Evolutionary conservation across 2,113 vertebrate species (phyloP), one percentile per base, ranked within the genome.

Genomic region (Chitala chitala): DNA sequence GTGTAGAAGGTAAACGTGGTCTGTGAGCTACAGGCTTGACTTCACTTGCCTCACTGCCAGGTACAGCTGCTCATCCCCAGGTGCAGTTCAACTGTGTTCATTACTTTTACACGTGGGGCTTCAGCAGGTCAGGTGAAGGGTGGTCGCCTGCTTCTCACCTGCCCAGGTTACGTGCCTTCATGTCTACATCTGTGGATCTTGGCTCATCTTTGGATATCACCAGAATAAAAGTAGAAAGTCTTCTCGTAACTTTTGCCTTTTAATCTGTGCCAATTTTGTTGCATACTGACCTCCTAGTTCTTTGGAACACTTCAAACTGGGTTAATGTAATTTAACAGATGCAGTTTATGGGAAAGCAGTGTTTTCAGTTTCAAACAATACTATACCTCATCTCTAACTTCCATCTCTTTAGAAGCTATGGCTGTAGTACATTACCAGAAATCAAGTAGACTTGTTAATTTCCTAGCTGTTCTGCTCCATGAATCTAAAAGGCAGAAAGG

Each of bases 141-240:
- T 13, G 26, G 29, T 24, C 10, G 56, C 26, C 4, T 36, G 55
- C 33, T 13, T 10, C 12, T 15, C 0, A 15, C 56, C 5, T 1
- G 10, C 29, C 29, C 56, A 87, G 89, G 89, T 90, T 89, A 85
- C 87, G 95, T 98, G 95, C 94, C 96, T 98, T 98, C 90, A 88
- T 89, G 75, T 79, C 87, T 90, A 83, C 79, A 80, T 91, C 87
- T 79, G 71, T 89, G 89, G 90, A 86, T 90, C 90, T 90, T 87
- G 78, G 72, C 73, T 84, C 46, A 84, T 90, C 79, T 86, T 80
- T 85, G 79, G 87, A 82, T 84, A 90, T 87, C 77, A 82, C n/a
- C 90, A 88, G 84, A 91, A 94, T 92, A 92, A 92, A 94, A 90
- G 75, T 36, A 46, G 13, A 63, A 80, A n/a, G 71, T 77, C 64